Conservation (phyloP, 1,140 invertebrate species). For the Drosophila suzukii region DNA sequence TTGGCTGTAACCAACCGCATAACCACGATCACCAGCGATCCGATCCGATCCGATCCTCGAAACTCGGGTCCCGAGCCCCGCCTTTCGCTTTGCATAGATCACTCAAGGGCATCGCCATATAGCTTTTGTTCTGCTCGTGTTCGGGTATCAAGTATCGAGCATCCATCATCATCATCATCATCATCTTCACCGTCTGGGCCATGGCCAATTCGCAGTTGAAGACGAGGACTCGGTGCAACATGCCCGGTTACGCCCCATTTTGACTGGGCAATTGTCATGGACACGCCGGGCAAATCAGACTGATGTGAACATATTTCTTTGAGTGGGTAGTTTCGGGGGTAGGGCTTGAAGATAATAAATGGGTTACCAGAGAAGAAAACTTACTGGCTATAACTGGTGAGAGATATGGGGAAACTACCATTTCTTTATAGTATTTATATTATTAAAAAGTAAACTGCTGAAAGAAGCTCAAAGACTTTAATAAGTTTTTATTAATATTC, state of each 20-base stretch:
- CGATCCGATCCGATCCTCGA: background rate
- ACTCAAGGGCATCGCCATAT: slow-evolving; percentile 65
- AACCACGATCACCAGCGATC: slow-evolving; percentile 63
- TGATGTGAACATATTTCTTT: slow-evolving; percentile 35
- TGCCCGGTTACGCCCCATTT: slow-evolving; percentile 58
- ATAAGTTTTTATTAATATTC: no score
- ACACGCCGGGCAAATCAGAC: slow-evolving; percentile 30
- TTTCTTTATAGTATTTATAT: no score
- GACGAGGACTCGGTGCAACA: slow-evolving; percentile 37
- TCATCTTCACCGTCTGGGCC: slow-evolving; percentile 38
- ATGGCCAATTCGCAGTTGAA: slow-evolving; percentile 60
- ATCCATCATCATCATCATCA: slow-evolving; percentile 13
- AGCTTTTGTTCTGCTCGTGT: slow-evolving; percentile 61
- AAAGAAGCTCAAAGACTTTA: no score
- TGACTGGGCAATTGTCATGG: slow-evolving; percentile 63
- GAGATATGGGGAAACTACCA: background rate
- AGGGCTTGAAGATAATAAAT: slow-evolving; percentile 25
- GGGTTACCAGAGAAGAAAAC: slow-evolving; percentile 1
- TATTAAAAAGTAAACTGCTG: no score
- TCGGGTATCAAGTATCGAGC: slow-evolving; percentile 8
- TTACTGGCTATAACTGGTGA: background rate
- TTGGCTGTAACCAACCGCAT: slow-evolving; percentile 53
- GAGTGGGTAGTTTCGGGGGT: background rate
- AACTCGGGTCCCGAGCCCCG: slow-evolving; percentile 22
- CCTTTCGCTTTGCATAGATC: slow-evolving; percentile 61